These are phyloP conservation scores for Apostichopus californicus DNA, from an alignment of 35 echinoderm and acorn worm genomes.

Conservation along the genomic window DNA sequence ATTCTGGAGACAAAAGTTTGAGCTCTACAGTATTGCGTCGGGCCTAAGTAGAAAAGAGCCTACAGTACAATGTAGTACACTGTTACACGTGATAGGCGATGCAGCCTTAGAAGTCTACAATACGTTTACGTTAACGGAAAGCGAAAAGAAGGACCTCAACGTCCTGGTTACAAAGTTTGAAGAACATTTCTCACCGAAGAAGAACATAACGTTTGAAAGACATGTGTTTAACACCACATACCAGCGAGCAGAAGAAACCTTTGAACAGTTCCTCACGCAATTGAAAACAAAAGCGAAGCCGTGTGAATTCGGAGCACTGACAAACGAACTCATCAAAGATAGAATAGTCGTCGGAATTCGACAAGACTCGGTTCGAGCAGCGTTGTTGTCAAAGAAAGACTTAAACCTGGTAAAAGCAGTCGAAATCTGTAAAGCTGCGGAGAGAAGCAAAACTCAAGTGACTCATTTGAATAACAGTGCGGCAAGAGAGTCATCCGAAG, in stretches of 20 bases:
- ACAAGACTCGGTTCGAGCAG: constrained; percentile 23
- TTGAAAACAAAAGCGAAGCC: constrained; percentile 61
- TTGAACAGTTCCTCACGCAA: constrained; percentile 62
- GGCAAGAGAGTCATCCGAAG: neutral
- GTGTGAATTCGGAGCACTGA: constrained; percentile 60
- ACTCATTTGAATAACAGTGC: constrained; percentile 10
- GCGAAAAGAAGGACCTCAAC: neutral
- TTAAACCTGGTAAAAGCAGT: constrained; percentile 34
- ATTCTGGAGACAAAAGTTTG: constrained; percentile 15
- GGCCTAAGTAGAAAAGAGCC: neutral
- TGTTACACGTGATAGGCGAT: constrained; percentile 19
- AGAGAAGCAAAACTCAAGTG: constrained; percentile 23
- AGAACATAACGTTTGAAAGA: neutral
- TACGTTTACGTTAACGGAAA: neutral
- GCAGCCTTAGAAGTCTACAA: constrained; percentile 12
- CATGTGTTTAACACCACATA: constrained; percentile 20
- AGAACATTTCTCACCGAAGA: too few relatives aligned
- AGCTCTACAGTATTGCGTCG: constrained; percentile 1
- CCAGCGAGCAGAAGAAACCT: neutral
- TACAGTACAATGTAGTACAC: too few relatives aligned
- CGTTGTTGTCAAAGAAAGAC: constrained; percentile 42
- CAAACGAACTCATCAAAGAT: constrained; percentile 63
- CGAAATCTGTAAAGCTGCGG: constrained; percentile 60
- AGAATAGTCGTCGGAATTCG: constrained; percentile 61
- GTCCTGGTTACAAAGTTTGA: too few relatives aligned